These are phyloP conservation scores for Mareca penelope DNA, from an alignment of 2,797 vertebrate genomes.

Conservation along the genomic window DNA sequence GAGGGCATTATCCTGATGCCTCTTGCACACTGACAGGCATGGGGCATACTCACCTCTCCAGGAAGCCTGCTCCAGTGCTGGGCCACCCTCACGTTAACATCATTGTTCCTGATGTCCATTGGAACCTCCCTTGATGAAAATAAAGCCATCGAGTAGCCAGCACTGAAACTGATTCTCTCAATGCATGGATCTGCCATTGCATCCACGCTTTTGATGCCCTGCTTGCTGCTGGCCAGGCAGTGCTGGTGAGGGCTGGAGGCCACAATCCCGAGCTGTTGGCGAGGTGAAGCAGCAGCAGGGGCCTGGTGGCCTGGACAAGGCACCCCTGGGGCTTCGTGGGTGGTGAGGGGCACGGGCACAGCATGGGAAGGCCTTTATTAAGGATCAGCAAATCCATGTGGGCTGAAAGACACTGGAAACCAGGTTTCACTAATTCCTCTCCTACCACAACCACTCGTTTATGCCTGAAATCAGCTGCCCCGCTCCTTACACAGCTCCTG, in stretches of 20 bases:
- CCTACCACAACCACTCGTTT: neutral
- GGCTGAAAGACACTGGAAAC: neutral
- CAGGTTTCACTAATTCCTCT: neutral
- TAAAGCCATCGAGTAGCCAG: neutral
- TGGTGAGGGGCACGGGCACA: too few species aligned
- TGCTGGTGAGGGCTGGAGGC: neutral
- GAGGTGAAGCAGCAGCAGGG: too few species aligned
- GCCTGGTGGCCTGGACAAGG: too few species aligned
- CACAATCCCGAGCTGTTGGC: neutral
- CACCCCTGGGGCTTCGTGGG: too few species aligned
- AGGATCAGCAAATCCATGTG: neutral
- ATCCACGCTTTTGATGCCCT: rapidly evolving
- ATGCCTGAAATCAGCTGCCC: neutral
- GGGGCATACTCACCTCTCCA: neutral
- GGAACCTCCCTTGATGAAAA: neutral
- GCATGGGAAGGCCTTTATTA: neutral
- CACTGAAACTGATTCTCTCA: neutral
- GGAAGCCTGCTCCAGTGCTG: neutral
- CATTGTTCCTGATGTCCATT: neutral
- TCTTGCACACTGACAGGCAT: neutral
- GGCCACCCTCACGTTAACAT: too few species aligned
- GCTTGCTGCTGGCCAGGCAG: neutral
- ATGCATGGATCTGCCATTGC: neutral
- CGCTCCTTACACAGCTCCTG: neutral
- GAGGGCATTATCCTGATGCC: neutral